Evolutionary conservation across 2,888 invertebrate genomes (phyloP), one percentile per base, ranked within the genome.

Genomic region (Ectemnius lituratus): DNA sequence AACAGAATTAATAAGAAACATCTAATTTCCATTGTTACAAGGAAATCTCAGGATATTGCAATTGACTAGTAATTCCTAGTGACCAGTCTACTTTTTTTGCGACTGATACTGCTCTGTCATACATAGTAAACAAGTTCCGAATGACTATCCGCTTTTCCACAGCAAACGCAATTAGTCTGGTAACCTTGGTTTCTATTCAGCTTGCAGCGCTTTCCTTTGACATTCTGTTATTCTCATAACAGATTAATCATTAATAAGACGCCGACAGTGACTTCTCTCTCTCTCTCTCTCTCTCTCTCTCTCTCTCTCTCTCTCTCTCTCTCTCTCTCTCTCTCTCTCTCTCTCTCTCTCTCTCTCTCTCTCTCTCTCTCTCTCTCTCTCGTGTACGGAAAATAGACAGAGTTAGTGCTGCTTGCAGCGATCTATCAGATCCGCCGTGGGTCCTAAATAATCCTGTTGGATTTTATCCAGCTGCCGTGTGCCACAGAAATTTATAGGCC

Each of bases 391-490:
- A 23, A 23, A 23, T 23, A 23, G 23, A 23, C 23, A 23, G 20
- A 2, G 20, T 23, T 23, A 3, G 3, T 5, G n/a, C 13, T 47
- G 47, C 47, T 47, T 5, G 47, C 1, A 2, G n/a, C 2, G 2
- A 47, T 11, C 13, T n/a, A 47, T 47, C 47, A n/a, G 13, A 8
- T 20, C 20, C 13, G 18, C 4, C 4, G n/a, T 37, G 46, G 14
- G n/a, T n/a, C 67, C 65, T 74, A 69, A 69, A 76, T 76, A 56
- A 69, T 63, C 63, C 37, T 13, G 69, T 76, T 76, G 75, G 75
- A 76, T 46, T 37, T 27, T 23, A 66, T 74, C 74, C 74, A 76
- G 73, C 73, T 59, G 74, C 73, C 62, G 66, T 28, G 23, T 23
- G 45, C 69, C 62, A 37, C 60, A 69, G 62, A 65, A 57, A 74